A percentile compares a stretch with the other conserved stretches of the same genome.
These are phyloP conservation scores for Papilio aristodemus DNA, from an alignment of 1,140 invertebrate species.

Conservation along the genomic window DNA sequence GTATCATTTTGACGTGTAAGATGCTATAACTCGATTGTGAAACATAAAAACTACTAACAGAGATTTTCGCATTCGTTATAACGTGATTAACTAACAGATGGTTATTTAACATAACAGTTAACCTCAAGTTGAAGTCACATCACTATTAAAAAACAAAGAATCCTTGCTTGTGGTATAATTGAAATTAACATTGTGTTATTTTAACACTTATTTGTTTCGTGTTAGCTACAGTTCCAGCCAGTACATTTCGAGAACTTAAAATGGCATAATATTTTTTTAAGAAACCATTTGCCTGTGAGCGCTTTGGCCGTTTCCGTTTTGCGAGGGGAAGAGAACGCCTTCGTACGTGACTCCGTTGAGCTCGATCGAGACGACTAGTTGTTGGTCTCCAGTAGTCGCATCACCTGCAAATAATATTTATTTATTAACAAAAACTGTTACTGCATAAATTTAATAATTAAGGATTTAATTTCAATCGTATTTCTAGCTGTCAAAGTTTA, in stretches of 20 bases:
- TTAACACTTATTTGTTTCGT: background rate
- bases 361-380: constrained; percentile 97
- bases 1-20: background rate
- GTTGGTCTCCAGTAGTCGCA: constrained; percentile 88
- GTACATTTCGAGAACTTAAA: constrained; percentile 33
- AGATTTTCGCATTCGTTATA: constrained; percentile 24
- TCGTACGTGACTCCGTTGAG: constrained; percentile 96
- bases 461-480: too few relatives aligned
- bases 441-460: too few relatives aligned
- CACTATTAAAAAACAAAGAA: background rate
- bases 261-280: constrained; percentile 43
- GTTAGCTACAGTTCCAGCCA: background rate
- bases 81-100: constrained; percentile 9
- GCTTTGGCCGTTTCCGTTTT: constrained; percentile 79
- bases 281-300: constrained; percentile 76
- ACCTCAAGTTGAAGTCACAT: background rate
- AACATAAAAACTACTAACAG: constrained; percentile 34
- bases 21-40: background rate
- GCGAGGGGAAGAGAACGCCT: constrained; percentile 90
- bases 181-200: background rate
- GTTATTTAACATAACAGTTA: constrained; percentile 18
- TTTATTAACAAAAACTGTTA: background rate
- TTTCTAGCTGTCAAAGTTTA: too few relatives aligned
- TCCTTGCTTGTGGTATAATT: background rate
- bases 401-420: constrained; percentile 79